Evolutionary conservation across 1,140 invertebrate genomes (phyloP), one percentile per base, ranked within the genome.

Genomic region (Stegodyphus dumicola): DNA sequence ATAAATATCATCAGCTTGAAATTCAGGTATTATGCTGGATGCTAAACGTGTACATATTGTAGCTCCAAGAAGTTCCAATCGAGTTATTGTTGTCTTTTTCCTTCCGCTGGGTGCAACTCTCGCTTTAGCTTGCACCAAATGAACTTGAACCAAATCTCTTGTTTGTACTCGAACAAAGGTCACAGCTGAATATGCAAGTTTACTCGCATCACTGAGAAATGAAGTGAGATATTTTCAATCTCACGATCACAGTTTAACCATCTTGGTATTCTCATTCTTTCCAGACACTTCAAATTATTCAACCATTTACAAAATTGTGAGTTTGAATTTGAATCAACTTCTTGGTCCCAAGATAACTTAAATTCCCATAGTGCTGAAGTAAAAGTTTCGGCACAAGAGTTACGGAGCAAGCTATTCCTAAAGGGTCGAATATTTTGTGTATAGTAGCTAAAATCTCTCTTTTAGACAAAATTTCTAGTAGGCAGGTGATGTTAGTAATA

Each of bases 171-270:
- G 49, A 66, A 87, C 60, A 66, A 48, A 74, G 17, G 64, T 65
- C 11, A 71, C 78, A n/a, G 64, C 78, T 18, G 78, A 13, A 73
- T 80, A 80, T 71, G 78, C 76, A 49, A 66, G 33, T 18, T 80
- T 80, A 56, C 18, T 66, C 6, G 78, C 66, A 73, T 70, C 66
- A 51, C 74, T n/a, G 18, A 76, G 18, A 76, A 54, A 64, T 56
- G 52, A 48, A 76, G n/a, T 60, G 52, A 64, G 1, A 15, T 1
- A 60, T 51, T 76, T 60, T 76, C 52, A 13, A 76, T 13, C 13
- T 76, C 54, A 60, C 13, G 13, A 10, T 76, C 11, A 52, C 52
- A 54, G 54, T 18, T 10, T 11, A 56, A 76, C 49, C 52, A 80
- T 71, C 78, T 71, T 56, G 66, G 51, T 6, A 70, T 71, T 13